Evolutionary conservation across 2,113 vertebrate species (phyloP), one percentile per base, ranked within the genome.

Genomic region (Trochalopteron elliotii): DNA sequence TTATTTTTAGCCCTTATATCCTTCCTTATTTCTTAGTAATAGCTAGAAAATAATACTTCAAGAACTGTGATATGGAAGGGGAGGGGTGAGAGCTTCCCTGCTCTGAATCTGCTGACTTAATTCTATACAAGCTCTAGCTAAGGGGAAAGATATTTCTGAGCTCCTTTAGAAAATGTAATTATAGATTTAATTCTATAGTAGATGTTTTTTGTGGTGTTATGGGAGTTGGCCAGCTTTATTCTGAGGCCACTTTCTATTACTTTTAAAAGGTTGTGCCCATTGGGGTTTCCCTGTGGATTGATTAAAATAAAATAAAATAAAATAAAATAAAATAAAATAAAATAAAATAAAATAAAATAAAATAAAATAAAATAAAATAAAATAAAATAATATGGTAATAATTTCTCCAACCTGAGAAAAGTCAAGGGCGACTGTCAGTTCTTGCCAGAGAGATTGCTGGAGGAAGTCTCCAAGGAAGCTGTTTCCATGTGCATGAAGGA

Each of bases 111-210:
- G 52, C 77, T 84, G 47, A 52, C 56, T 93, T 83, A 92, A 93
- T 93, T 92, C 55, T 63, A 30, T 40, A 68, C 47, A 83, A 82
- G 53, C 42, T 64, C 9, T 79, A 91, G 56, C 64, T 91, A 59
- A 84, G n/a, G 63, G 28, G 37, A 86, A 92, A 75, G 60, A 84
- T 75, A 82, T 78, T 94, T 84, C 72, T 90, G 52, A 87, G 52
- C 52, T 87, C 37, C 31, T 47, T 83, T 93, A 60, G 68, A 93
- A 96, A 93, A 78, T 56, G 22, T 70, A 93, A 93, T 92, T 92
- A 93, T 56, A 86, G 64, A 65, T 93, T 86, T 89, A 86, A 86
- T 93, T 93, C 63, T 27, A 71, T 31, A 44, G 27, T 60, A 76
- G 21, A 59, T 33, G 57, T 60, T 93, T 89, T 78, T 39, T 40